Evolutionary conservation across 2,113 vertebrate species (phyloP).

Genomic region (Hippocampus comes): DNA sequence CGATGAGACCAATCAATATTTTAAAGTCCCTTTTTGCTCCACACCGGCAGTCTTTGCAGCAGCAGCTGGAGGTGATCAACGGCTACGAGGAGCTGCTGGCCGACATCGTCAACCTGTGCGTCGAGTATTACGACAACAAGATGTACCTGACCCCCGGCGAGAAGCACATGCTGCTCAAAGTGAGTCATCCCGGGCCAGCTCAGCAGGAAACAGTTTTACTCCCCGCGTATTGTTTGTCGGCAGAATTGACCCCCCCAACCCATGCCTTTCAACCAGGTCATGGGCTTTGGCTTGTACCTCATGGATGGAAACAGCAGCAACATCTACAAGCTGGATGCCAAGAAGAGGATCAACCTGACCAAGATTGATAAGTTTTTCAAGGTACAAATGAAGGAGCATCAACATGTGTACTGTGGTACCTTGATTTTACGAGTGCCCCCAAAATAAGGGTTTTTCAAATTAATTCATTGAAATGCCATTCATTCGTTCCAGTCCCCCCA

Average conservation of each 20-base stretch:
- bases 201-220: background rate
- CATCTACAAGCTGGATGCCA: constrained; percentile 96
- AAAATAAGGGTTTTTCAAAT: no score
- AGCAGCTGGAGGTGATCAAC: constrained; percentile 93
- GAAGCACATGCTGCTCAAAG: constrained; percentile 97
- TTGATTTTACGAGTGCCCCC: no score
- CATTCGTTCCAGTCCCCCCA: no score
- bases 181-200: constrained; percentile 49
- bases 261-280: constrained; percentile 74
- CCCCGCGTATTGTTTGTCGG: no score
- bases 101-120: constrained; percentile 95
- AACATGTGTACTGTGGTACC: background rate
- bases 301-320: constrained; percentile 96
- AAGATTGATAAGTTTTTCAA: constrained; percentile 99
- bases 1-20: no score
- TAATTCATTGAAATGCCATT: no score
- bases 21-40: no score
- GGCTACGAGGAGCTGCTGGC: constrained; percentile 96
- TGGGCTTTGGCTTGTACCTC: constrained; percentile 96
- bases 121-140: constrained; percentile 97
- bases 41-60: constrained; percentile 85
- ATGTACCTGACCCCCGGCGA: constrained; percentile 95
- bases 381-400: constrained; percentile 63
- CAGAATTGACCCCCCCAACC: background rate
- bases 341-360: constrained; percentile 94